Percentiles rank a stretch among this genome's conserved stretches.
phyloP scores from a whole-genome alignment of 2,888 invertebrate species.

The Zeuzera pyrina region DNA sequence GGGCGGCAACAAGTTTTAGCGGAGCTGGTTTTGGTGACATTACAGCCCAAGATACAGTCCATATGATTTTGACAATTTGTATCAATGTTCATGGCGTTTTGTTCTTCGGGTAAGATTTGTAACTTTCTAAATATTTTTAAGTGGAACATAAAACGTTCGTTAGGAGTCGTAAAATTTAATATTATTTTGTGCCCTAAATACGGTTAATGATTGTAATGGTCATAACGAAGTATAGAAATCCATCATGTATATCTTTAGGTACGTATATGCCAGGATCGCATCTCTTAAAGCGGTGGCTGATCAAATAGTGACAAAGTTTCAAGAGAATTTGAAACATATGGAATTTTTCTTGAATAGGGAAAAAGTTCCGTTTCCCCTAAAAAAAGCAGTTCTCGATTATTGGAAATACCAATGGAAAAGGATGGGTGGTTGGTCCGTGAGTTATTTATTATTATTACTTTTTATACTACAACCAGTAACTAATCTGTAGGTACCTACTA shows the following conservation, averaged over 20 bases:
- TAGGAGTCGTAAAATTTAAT: no score
- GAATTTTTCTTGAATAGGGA: constrained; percentile 56
- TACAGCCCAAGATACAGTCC: constrained; percentile 48
- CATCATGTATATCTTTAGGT: no score
- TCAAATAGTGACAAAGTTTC: constrained; percentile 55
- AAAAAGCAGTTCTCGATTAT: constrained; percentile 47
- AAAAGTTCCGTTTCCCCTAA: constrained; percentile 43
- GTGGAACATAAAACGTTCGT: neutral
- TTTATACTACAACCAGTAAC: no score
- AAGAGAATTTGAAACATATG: constrained; percentile 60
- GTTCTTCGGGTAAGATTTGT: constrained; percentile 56
- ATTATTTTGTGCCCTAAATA: no score
- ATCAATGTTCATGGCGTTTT: constrained; percentile 57
- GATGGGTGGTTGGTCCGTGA: constrained; percentile 64
- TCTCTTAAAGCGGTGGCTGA: constrained; percentile 63
- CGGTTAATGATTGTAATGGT: no score
- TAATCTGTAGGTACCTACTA: no score
- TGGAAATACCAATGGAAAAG: constrained; percentile 70
- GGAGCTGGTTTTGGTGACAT: constrained; percentile 67
- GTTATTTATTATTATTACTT: constrained; percentile 12
- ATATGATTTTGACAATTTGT: constrained; percentile 54
- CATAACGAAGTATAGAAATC: no score
- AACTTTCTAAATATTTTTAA: constrained; percentile 9
- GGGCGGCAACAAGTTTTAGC: constrained; percentile 58
- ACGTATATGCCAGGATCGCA: constrained; percentile 61